Conservation (phyloP, 2,113 vertebrate species). For the Gavialis gangeticus region DNA sequence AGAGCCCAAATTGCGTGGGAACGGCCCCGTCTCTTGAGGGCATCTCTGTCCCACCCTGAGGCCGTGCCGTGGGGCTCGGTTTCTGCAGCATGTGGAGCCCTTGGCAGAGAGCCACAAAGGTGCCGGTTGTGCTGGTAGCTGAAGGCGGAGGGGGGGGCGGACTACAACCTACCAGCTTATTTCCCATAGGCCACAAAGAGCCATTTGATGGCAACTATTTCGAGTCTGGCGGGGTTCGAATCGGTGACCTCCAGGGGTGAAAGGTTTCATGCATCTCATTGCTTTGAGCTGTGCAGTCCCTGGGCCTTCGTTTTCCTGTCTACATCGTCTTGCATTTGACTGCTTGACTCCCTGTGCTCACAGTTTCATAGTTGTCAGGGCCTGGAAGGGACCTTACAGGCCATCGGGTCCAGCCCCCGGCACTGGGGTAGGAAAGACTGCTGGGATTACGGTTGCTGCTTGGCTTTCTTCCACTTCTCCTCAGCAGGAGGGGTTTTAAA, state of each 20-base stretch:
- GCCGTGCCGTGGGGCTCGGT: too few relatives aligned
- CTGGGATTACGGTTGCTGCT: background rate
- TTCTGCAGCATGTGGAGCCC: too few relatives aligned
- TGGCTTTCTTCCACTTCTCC: background rate
- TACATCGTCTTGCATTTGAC: background rate
- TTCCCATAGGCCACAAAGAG: background rate
- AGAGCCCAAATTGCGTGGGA: background rate
- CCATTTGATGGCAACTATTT: accelerated
- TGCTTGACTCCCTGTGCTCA: background rate
- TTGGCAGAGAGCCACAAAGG: too few relatives aligned
- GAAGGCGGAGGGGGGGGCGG: background rate
- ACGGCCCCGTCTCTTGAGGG: background rate
- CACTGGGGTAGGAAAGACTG: too few relatives aligned
- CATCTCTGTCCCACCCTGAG: background rate
- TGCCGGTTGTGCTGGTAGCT: background rate
- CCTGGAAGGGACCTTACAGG: too few relatives aligned
- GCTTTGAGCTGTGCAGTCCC: background rate
- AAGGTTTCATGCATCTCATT: background rate
- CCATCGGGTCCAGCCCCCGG: too few relatives aligned
- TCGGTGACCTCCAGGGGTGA: background rate
- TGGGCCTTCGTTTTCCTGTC: background rate
- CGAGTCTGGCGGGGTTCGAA: background rate
- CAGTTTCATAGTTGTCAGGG: background rate
- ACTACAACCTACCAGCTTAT: background rate
- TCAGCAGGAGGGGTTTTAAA: background rate